Percentiles rank a stretch among this genome's conserved stretches.
Conservation (phyloP, 53 echinoderm and acorn worm genomes). For the Holothuria scabra region DNA sequence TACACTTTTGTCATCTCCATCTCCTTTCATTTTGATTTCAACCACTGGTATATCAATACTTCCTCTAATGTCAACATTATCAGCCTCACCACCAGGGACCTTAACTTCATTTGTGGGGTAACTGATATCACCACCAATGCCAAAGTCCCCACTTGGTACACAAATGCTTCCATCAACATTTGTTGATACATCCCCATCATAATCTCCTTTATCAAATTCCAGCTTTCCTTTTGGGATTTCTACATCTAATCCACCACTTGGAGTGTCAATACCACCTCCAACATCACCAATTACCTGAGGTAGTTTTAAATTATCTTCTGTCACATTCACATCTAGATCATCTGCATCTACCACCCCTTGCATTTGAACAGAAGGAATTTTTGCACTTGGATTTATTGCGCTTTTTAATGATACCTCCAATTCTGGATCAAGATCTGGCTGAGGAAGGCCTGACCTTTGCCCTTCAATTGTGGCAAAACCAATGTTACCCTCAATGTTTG, state of each 20-base stretch:
- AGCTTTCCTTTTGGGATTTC: background rate
- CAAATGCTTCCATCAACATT: background rate
- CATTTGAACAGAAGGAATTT: no score
- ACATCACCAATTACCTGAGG: no score
- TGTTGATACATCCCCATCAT: background rate
- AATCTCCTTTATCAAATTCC: background rate
- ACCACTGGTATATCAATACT: background rate
- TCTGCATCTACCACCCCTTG: no score
- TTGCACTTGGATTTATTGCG: no score
- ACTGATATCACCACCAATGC: background rate
- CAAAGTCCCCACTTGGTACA: background rate
- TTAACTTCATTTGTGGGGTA: background rate
- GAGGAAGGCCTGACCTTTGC: no score
- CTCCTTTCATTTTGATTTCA: background rate
- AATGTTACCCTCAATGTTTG: constrained; percentile 9
- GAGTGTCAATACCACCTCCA: background rate
- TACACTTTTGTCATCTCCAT: background rate
- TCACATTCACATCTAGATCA: background rate
- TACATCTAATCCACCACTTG: background rate
- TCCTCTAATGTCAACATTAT: no score
- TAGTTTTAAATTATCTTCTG: background rate
- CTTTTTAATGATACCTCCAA: no score
- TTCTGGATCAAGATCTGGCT: no score
- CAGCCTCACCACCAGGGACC: background rate
- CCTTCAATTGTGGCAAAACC: background rate